These are phyloP conservation scores for Acanthosepion pharaonis DNA, from an alignment of 2,888 invertebrate genomes.

Conservation along the genomic window DNA sequence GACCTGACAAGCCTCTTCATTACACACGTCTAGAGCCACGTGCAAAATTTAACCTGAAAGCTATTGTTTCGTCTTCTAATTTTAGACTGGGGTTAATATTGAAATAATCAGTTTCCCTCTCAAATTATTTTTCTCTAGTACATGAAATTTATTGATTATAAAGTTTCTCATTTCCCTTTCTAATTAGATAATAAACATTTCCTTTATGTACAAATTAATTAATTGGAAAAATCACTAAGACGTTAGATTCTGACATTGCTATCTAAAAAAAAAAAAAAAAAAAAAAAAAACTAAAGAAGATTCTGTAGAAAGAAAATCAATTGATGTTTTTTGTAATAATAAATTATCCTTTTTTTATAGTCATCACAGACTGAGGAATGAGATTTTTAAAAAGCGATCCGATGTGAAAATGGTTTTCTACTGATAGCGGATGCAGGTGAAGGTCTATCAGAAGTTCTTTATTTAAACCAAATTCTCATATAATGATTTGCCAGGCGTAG, in stretches of 20 bases:
- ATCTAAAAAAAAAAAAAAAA: neutral
- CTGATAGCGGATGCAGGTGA: neutral
- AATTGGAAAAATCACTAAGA: conserved; percentile 41
- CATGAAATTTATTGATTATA: neutral
- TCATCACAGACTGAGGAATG: neutral
- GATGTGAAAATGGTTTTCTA: neutral
- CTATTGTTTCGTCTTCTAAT: neutral
- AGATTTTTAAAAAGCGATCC: neutral
- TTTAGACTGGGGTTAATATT: neutral
- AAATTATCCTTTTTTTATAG: neutral
- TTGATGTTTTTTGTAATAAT: neutral
- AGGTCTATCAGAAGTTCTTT: neutral
- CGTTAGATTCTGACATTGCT: neutral
- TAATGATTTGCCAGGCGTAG: too few relatives aligned
- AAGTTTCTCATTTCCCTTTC: neutral
- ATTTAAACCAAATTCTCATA: neutral
- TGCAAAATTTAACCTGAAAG: neutral
- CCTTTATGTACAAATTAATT: neutral
- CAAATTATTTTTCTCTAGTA: neutral
- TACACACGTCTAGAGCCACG: neutral
- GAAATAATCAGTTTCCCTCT: neutral
- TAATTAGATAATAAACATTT: neutral
- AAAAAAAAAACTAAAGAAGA: too few relatives aligned
- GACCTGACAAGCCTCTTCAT: neutral
- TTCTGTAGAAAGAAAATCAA: neutral